phyloP scores from a whole-genome alignment of 2,113 vertebrate species.

The Phycodurus eques region DNA sequence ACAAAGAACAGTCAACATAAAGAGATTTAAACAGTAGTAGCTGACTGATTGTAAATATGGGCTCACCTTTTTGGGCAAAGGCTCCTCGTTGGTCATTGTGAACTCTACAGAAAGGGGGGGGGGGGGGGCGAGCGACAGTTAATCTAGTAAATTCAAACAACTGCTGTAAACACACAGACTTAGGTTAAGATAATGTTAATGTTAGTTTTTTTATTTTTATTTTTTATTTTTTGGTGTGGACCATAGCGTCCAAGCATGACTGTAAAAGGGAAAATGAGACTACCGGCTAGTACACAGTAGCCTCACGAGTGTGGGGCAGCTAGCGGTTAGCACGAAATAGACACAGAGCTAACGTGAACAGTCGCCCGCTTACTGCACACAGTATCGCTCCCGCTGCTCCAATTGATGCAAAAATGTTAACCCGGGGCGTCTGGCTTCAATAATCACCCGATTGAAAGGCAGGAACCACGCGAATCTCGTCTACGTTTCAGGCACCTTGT shows the following conservation, averaged over 20 bases:
- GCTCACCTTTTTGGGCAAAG: conserved; percentile 96
- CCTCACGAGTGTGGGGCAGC: conserved; percentile 23
- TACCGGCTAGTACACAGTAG: not conserved
- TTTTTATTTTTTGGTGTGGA: not conserved
- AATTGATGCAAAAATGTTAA: not conserved
- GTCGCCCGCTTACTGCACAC: conserved; percentile 10
- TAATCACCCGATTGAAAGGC: not conserved
- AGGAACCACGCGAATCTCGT: conserved; percentile 41
- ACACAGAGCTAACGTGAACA: conserved; percentile 32
- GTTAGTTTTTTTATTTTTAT: not conserved
- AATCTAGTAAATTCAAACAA: conserved; percentile 5
- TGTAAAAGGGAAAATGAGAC: not conserved
- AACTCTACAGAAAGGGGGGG: conserved; percentile 63
- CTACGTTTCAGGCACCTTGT: conserved; percentile 65
- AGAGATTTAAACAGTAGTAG: not conserved
- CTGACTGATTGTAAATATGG: not conserved
- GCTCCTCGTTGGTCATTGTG: conserved; percentile 99
- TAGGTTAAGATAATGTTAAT: not conserved
- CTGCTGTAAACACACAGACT: conserved; percentile 8
- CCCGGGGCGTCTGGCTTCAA: not conserved
- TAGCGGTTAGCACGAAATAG: conserved; percentile 15
- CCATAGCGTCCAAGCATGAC: not conserved
- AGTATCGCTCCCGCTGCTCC: conserved; percentile 5
- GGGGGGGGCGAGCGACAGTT: conserved; percentile 1
- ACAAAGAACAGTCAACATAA: not conserved